Base-by-base conservation (phyloP, 1,140 invertebrate species). In the Eumaeus atala region DNA sequence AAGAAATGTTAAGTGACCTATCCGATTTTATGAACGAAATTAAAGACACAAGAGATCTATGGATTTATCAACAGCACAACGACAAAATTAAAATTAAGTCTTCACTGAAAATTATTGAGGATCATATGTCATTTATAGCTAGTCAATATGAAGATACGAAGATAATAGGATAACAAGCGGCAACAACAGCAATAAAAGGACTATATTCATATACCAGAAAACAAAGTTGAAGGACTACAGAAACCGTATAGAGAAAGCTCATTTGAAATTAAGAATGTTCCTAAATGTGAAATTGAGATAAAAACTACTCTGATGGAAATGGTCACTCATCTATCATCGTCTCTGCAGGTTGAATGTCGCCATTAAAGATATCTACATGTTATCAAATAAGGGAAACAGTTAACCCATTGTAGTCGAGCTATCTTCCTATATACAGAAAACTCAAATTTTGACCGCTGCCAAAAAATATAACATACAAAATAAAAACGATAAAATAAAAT, bases 81-180 rank as follows among this genome's bases (percentile, higher is more conserved):
- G 57, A 59, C 3, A 54, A 51, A 28, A 11, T 14, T 28, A 35
- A 54, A 48, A 37, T 59, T 34, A 51, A 33, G 17, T 21, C 53
- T 7, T 60, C 57, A n/a, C 33, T 59, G 35, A 60, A 56, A 48
- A 52, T 49, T 9, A 55, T 60, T n/a, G 52, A 60, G 38, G 53
- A 55, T 44, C 55, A 52, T 48, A 18, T 60, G 18, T 40, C 28
- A 17, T 60, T 60, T 37, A 40, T 55, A 12, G 37, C 52, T n/a
- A n/a, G 33, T 10, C 58, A 55, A 21, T 60, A 55, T 48, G 58
- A 60, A 4, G 53, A 58, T 14, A 57, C 51, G 48, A 51, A 48
- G 34, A 57, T 51, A 57, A 47, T 21, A 51, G 12, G 49, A 34
- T 18, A 35, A 47, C 28, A 40, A 52, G 48, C 34, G 38, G 21